phyloP scores from a whole-genome alignment of 2,888 invertebrate species.

The Drosophila acutilabella region DNA sequence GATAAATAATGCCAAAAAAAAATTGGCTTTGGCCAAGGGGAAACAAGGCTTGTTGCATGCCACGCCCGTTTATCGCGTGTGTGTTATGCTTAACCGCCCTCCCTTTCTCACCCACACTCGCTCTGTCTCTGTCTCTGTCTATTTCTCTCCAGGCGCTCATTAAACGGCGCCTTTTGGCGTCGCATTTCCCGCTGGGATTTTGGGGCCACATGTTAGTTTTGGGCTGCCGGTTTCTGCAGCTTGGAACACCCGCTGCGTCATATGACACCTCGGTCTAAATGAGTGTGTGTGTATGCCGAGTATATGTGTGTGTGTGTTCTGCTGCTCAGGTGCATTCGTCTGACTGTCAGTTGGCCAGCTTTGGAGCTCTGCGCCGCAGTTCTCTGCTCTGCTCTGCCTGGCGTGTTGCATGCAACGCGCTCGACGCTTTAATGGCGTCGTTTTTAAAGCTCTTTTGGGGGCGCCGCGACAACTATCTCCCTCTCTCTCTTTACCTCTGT shows the following conservation, averaged over 20 bases:
- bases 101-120: not conserved
- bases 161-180: slow-evolving; percentile 71
- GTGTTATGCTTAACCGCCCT: slow-evolving; percentile 17
- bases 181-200: slow-evolving; percentile 78
- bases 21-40: slow-evolving; percentile 17
- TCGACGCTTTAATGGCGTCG: slow-evolving; percentile 74
- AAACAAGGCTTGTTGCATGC: slow-evolving; percentile 41
- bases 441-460: slow-evolving; percentile 69
- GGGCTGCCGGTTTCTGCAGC: slow-evolving; percentile 47
- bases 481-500: not conserved
- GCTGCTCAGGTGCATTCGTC: slow-evolving; percentile 68
- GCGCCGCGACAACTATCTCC: slow-evolving; percentile 13
- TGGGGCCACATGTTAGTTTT: slow-evolving; percentile 49
- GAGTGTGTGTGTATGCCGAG: not conserved
- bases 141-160: slow-evolving; percentile 73
- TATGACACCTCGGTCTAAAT: slow-evolving; percentile 69
- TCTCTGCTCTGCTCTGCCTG: slow-evolving; percentile 42
- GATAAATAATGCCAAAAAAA: slow-evolving; percentile 72
- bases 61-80: slow-evolving; percentile 79
- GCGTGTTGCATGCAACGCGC: slow-evolving; percentile 74
- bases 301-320: slow-evolving; percentile 25
- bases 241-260: slow-evolving; percentile 74
- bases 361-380: slow-evolving; percentile 37
- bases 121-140: not conserved
- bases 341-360: slow-evolving; percentile 45